A percentile compares a stretch with the other conserved stretches of the same genome.
phyloP scores from a whole-genome alignment of 2,888 invertebrate genomes.

The Lagria hirta region DNA sequence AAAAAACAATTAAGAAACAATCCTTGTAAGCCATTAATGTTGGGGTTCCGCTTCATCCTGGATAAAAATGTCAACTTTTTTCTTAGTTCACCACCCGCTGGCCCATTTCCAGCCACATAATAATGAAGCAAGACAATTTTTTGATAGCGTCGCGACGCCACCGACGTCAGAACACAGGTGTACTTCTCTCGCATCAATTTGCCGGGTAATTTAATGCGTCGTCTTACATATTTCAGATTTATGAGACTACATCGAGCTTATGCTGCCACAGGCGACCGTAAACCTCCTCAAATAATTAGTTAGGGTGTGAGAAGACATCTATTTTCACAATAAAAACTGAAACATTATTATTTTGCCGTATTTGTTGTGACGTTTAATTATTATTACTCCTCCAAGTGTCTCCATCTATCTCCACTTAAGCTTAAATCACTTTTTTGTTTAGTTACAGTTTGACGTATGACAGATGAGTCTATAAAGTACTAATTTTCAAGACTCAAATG shows the following conservation, averaged over 20 bases:
- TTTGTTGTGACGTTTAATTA: no score
- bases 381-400: no score
- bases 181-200: slow-evolving; percentile 42
- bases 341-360: no score
- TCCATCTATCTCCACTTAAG: no score
- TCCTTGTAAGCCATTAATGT: slow-evolving; percentile 23
- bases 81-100: slow-evolving; percentile 2
- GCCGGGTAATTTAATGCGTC: slow-evolving; percentile 44
- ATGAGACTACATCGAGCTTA: slow-evolving; percentile 35
- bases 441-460: no score
- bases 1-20: slow-evolving; percentile 24
- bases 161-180: slow-evolving; percentile 31
- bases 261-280: slow-evolving; percentile 28
- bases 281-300: slow-evolving; percentile 26
- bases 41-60: slow-evolving; percentile 10
- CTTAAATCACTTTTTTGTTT: no score
- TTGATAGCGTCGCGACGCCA: slow-evolving; percentile 7
- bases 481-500: no score
- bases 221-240: slow-evolving; percentile 48
- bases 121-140: slow-evolving; percentile 18
- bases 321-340: no score
- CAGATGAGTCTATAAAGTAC: no score
- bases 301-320: slow-evolving; percentile 8
- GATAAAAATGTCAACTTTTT: slow-evolving; percentile 21
- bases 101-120: no score